A percentile compares a stretch with the other conserved stretches of the same genome.
Conservation (phyloP, 1,140 invertebrate genomes). For the Heliconius eleuchia region DNA sequence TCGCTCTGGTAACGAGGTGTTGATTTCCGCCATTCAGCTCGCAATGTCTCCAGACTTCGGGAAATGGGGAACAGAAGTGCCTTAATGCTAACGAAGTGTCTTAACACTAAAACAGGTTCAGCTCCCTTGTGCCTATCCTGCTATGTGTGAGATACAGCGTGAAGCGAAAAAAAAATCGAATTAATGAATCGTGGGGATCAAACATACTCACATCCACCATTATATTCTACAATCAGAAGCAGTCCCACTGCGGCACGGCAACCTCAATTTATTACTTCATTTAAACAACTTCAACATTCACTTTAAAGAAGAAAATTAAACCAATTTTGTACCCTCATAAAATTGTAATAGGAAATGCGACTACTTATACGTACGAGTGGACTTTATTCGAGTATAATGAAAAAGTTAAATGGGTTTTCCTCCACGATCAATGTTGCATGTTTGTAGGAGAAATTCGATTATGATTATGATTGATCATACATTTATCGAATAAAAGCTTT, state of each 20-base stretch:
- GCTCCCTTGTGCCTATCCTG: no score
- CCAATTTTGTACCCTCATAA: slow-evolving; percentile 1
- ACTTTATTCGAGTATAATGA: slow-evolving; percentile 8
- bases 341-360: slow-evolving; percentile 5
- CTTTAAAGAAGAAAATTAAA: slow-evolving; percentile 9
- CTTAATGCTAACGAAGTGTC: no score
- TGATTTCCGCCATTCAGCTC: no score
- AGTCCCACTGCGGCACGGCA: not conserved
- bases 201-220: not conserved
- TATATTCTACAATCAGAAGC: not conserved
- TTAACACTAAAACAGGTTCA: no score
- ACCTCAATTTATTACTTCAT: not conserved
- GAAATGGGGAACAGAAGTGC: no score
- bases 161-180: no score
- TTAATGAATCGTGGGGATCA: no score
- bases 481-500: not conserved
- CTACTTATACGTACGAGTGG: slow-evolving; percentile 2
- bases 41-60: no score
- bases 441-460: not conserved
- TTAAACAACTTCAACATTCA: slow-evolving; percentile 6
- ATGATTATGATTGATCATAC: slow-evolving; percentile 2
- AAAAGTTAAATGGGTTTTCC: slow-evolving; percentile 8
- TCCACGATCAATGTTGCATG: not conserved
- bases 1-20: no score
- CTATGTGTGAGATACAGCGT: no score